Percentiles rank a stretch among this genome's conserved stretches.
Evolutionary conservation across 2,797 vertebrate genomes (phyloP).

Genomic region (Eidolon dupreanum): DNA sequence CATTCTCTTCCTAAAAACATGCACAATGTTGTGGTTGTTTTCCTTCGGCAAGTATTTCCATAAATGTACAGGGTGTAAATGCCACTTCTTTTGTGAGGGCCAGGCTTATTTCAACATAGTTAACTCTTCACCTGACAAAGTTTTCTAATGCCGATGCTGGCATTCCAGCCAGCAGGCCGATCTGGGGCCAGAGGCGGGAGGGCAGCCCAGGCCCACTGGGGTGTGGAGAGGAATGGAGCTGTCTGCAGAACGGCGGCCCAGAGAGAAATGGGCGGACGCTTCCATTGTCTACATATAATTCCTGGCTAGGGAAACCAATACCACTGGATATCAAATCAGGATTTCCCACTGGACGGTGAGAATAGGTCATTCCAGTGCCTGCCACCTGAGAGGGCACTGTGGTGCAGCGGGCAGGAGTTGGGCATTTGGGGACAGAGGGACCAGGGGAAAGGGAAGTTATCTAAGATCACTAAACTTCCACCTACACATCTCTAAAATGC

Average conservation of each 20-base stretch:
- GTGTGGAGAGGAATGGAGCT: neutral
- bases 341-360: neutral
- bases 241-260: neutral
- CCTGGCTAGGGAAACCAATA: neutral
- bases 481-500: neutral
- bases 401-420: neutral
- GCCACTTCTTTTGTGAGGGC: conserved; percentile 73
- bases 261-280: neutral
- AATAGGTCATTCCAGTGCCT: neutral
- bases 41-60: conserved; percentile 73
- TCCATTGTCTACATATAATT: neutral
- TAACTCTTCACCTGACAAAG: conserved; percentile 75
- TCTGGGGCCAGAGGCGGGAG: neutral
- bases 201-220: neutral
- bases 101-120: conserved; percentile 71
- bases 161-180: neutral
- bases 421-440: neutral
- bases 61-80: conserved; percentile 63
- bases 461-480: neutral
- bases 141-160: neutral
- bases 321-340: neutral
- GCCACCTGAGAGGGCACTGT: neutral
- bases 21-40: conserved; percentile 81
- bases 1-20: conserved; percentile 78
- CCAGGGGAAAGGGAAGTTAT: neutral